A percentile compares a stretch with the other conserved stretches of the same genome.
Conservation (phyloP, 1,140 invertebrate genomes). For the Teleogryllus occipitalis region DNA sequence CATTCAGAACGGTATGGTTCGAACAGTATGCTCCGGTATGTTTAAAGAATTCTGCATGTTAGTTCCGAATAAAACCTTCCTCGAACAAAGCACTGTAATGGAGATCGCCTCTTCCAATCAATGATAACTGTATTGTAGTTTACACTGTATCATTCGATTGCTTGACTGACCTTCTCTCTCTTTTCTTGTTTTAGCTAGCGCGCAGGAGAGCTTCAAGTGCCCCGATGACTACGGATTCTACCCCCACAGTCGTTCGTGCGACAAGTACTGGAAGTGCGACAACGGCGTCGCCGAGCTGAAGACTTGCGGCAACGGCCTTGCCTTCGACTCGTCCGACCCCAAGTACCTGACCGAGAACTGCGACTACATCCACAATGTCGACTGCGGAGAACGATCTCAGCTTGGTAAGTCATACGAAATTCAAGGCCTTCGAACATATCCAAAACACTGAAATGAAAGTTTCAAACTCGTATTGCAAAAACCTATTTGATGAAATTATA, state of each 20-base stretch:
- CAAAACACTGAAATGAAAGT: background rate
- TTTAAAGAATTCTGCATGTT: too few relatives aligned
- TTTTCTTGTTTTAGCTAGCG: conserved; percentile 41
- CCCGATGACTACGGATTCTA: conserved; percentile 92
- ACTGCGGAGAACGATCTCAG: conserved; percentile 79
- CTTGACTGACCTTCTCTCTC: conserved; percentile 9
- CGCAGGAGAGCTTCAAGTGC: conserved; percentile 80
- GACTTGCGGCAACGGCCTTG: conserved; percentile 88
- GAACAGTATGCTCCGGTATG: too few relatives aligned
- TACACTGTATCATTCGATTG: too few relatives aligned
- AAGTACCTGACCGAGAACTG: conserved; percentile 91
- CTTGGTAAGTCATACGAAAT: conserved; percentile 48
- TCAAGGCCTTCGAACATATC: background rate
- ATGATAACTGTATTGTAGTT: too few relatives aligned
- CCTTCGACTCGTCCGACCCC: conserved; percentile 79
- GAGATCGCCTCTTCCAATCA: too few relatives aligned
- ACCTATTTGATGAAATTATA: too few relatives aligned
- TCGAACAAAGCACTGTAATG: too few relatives aligned
- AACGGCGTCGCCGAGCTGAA: conserved; percentile 80
- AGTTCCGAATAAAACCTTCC: too few relatives aligned
- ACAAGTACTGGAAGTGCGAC: conserved; percentile 95
- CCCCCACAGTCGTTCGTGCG: conserved; percentile 78
- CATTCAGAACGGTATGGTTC: too few relatives aligned
- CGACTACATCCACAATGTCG: conserved; percentile 92
- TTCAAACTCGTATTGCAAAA: too few relatives aligned